A percentile compares a stretch with the other conserved stretches of the same genome.
phyloP scores from a whole-genome alignment of 2,113 vertebrate species.

The Machaerirhynchus nigripectus region DNA sequence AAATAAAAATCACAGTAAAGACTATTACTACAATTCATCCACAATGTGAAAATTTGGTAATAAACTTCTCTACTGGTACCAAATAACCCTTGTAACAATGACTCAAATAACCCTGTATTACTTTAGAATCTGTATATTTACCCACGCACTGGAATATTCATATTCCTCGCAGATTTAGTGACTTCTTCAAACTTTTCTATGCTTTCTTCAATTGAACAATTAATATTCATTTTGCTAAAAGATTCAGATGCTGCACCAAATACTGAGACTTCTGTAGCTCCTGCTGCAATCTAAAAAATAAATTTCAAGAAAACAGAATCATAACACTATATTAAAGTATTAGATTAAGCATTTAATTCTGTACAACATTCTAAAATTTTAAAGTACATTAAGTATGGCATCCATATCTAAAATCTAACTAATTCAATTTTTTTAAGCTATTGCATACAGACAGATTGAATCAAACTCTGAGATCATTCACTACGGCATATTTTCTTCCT shows the following conservation, averaged over 20 bases:
- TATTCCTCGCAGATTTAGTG: constrained; percentile 78
- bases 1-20: background rate
- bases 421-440: background rate
- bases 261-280: constrained; percentile 89
- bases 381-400: background rate
- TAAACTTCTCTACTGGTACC: background rate
- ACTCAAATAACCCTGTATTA: background rate
- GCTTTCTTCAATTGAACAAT: constrained; percentile 94
- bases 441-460: background rate
- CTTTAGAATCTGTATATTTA: constrained; percentile 64
- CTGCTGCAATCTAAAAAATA: constrained; percentile 85
- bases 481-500: background rate
- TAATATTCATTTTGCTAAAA: constrained; percentile 90
- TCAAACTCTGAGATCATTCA: background rate
- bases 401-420: background rate
- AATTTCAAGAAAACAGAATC: background rate
- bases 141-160: constrained; percentile 88
- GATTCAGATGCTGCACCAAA: constrained; percentile 93
- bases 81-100: background rate
- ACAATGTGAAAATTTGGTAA: background rate
- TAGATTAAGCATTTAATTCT: background rate
- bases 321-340: background rate
- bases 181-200: constrained; percentile 88
- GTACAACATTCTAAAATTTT: background rate
- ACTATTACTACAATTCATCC: background rate